Percentiles rank a stretch among this genome's conserved stretches.
phyloP scores from a whole-genome alignment of 2,113 vertebrate species.

The Odobenus rosmarus region DNA sequence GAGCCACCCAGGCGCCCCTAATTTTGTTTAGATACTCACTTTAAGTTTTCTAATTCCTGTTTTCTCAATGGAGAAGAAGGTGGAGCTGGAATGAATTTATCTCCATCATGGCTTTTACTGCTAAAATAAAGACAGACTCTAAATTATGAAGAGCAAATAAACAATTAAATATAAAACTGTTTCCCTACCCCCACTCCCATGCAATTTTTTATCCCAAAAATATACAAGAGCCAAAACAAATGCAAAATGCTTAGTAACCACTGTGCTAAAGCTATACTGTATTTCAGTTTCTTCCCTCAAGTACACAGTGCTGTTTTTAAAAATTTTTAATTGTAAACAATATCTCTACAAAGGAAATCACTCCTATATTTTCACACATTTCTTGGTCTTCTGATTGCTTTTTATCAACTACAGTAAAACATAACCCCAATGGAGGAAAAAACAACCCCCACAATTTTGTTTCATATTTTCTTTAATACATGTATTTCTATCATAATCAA shows the following conservation, averaged over 20 bases:
- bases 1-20: no score
- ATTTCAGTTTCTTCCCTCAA: background rate
- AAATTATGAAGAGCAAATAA: slow-evolving; percentile 47
- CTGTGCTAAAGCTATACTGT: background rate
- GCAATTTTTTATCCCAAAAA: background rate
- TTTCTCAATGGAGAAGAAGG: slow-evolving; percentile 97
- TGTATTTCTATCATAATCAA: background rate
- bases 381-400: background rate
- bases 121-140: slow-evolving; percentile 86
- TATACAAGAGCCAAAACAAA: background rate
- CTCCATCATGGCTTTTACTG: slow-evolving; percentile 96
- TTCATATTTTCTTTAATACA: slow-evolving; percentile 6
- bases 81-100: slow-evolving; percentile 96
- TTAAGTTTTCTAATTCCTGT: slow-evolving; percentile 97
- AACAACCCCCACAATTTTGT: background rate
- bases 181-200: background rate
- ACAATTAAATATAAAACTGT: background rate
- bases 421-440: background rate
- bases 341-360: background rate
- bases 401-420: background rate
- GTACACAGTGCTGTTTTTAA: background rate
- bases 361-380: background rate
- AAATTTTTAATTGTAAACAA: background rate
- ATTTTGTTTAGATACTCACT: slow-evolving; percentile 85
- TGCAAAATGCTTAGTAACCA: background rate